A percentile compares a stretch with the other conserved stretches of the same genome.
phyloP scores from a whole-genome alignment of 2,888 invertebrate species.

The Dioctria linearis region DNA sequence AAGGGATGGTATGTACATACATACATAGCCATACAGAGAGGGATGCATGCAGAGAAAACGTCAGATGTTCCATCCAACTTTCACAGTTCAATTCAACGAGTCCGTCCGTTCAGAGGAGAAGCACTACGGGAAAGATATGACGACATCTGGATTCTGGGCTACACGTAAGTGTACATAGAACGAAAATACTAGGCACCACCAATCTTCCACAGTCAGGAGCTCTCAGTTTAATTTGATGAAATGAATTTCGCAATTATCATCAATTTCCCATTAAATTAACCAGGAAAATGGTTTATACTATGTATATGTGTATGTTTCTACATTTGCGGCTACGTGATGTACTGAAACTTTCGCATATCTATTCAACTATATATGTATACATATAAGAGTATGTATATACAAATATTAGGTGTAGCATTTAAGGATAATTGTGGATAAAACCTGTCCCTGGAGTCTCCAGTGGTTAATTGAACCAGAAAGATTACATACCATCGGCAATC shows the following conservation, averaged over 20 bases:
- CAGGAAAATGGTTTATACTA: conserved; percentile 19
- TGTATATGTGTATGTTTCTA: conserved; percentile 1
- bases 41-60: not conserved
- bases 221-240: conserved; percentile 48
- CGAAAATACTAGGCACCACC: not conserved
- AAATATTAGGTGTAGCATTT: not conserved
- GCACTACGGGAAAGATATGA: conserved; percentile 14
- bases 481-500: conserved; percentile 49
- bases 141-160: conserved; percentile 12
- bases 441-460: not conserved
- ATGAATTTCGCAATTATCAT: conserved; percentile 56
- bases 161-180: not conserved
- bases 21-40: not conserved
- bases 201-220: not conserved
- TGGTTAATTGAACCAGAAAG: conserved; percentile 53
- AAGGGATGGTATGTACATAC: not conserved
- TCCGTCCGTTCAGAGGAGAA: conserved; percentile 1
- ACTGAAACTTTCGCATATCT: not conserved
- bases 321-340: not conserved
- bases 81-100: not conserved
- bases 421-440: not conserved
- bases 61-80: conserved; percentile 11
- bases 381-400: not conserved
- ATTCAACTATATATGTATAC: not conserved
- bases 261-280: conserved; percentile 56